Conservation (phyloP, 2,113 vertebrate genomes). For the Poeciliopsis turrubarensis region DNA sequence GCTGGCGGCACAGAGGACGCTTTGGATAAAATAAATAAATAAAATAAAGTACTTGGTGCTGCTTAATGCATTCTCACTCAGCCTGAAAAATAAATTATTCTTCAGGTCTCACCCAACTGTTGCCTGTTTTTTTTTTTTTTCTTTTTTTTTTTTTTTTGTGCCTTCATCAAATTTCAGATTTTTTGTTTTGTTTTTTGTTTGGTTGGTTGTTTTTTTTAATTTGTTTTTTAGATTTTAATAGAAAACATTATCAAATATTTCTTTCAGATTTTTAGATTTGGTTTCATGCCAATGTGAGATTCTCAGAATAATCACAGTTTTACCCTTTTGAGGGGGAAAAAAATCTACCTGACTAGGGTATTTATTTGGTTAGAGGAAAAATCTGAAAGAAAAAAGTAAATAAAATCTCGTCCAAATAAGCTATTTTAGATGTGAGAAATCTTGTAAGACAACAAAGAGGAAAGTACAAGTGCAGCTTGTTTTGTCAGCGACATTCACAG, state of each 20-base stretch:
- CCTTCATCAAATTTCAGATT: background rate
- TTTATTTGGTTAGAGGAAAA: background rate
- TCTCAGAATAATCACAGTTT: background rate
- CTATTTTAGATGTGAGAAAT: background rate
- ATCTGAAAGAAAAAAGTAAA: background rate
- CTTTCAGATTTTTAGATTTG: background rate
- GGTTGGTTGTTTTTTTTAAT: background rate
- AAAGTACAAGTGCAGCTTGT: background rate
- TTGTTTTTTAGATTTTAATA: background rate
- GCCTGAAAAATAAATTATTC: slow-evolving; percentile 35
- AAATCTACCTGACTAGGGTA: background rate
- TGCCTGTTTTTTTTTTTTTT: background rate
- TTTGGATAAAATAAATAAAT: slow-evolving; percentile 8
- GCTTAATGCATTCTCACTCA: slow-evolving; percentile 16
- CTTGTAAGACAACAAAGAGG: background rate
- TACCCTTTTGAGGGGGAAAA: background rate
- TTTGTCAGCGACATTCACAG: background rate
- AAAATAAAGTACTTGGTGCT: background rate
- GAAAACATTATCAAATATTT: background rate
- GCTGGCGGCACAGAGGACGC: slow-evolving; percentile 19
- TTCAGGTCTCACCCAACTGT: background rate
- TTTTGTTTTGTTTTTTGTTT: background rate
- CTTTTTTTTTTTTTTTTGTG: background rate
- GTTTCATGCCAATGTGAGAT: background rate
- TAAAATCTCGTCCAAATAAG: background rate